Percentiles rank a stretch among this genome's conserved stretches.
These are phyloP conservation scores for Tyria jacobaeae DNA, from an alignment of 2,888 invertebrate genomes.

Conservation along the genomic window DNA sequence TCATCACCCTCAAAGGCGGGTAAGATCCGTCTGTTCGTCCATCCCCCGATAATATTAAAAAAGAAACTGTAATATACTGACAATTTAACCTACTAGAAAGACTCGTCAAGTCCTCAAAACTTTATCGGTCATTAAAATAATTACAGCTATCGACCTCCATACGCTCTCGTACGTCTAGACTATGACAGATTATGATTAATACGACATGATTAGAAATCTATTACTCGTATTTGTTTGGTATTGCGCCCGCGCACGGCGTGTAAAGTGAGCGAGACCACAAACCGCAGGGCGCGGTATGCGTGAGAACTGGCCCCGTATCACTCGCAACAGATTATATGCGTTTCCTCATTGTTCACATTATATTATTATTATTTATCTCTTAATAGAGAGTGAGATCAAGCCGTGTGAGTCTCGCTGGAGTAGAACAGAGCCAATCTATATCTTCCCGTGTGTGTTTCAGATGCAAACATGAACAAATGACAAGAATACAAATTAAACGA, in stretches of 20 bases:
- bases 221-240: constrained; percentile 17
- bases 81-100: neutral
- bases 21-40: no score
- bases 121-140: constrained; percentile 8
- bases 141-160: constrained; percentile 8
- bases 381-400: no score
- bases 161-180: constrained; percentile 8
- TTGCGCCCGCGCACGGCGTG: constrained; percentile 22
- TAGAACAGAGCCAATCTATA: no score
- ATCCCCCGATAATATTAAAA: neutral
- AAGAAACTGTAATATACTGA: neutral
- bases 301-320: constrained; percentile 44
- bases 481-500: no score
- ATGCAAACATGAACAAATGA: no score
- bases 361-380: neutral
- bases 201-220: constrained; percentile 18
- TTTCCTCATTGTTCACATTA: constrained; percentile 31
- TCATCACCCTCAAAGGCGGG: no score
- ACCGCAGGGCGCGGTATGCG: constrained; percentile 52
- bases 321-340: constrained; percentile 18
- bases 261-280: constrained; percentile 35
- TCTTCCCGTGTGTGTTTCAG: no score
- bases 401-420: no score
- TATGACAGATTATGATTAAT: constrained; percentile 17
- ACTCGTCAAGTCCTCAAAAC: neutral